Percentiles rank a stretch among this genome's conserved stretches.
Conservation (phyloP, 2,797 vertebrate genomes). For the Siniperca obscura region DNA sequence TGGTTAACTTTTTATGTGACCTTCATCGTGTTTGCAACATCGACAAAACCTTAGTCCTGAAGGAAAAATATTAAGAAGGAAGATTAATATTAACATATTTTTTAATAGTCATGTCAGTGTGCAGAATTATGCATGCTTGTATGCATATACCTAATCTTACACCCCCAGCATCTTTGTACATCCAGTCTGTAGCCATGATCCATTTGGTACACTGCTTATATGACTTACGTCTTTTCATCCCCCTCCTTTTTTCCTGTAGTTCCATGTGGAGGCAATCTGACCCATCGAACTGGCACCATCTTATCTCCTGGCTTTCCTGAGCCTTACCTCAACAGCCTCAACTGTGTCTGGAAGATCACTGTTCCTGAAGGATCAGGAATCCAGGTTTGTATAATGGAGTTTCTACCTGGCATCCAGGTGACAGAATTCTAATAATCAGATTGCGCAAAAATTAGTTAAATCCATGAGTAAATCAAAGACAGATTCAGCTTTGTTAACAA, state of each 20-base stretch:
- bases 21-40: conserved; percentile 7
- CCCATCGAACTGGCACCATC: conserved; percentile 94
- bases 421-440: not conserved
- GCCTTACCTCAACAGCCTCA: conserved; percentile 97
- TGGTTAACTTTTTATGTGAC: conserved; percentile 1
- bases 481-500: not conserved
- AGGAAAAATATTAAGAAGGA: conserved; percentile 9
- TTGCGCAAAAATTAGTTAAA: not conserved
- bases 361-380: conserved; percentile 98
- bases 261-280: conserved; percentile 96
- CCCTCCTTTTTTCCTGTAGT: conserved; percentile 83
- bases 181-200: conserved; percentile 4
- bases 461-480: not conserved
- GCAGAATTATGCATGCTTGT: conserved; percentile 2
- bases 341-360: conserved; percentile 98
- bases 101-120: not conserved
- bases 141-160: not conserved
- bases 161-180: not conserved
- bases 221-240: not conserved
- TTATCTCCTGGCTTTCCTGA: conserved; percentile 97
- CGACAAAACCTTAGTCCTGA: not conserved
- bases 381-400: conserved; percentile 85
- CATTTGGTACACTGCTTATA: not conserved
- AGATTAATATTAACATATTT: conserved; percentile 16
- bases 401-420: not conserved